Conservation (phyloP, 2,797 vertebrate genomes). For the Pachyuromys duprasi region DNA sequence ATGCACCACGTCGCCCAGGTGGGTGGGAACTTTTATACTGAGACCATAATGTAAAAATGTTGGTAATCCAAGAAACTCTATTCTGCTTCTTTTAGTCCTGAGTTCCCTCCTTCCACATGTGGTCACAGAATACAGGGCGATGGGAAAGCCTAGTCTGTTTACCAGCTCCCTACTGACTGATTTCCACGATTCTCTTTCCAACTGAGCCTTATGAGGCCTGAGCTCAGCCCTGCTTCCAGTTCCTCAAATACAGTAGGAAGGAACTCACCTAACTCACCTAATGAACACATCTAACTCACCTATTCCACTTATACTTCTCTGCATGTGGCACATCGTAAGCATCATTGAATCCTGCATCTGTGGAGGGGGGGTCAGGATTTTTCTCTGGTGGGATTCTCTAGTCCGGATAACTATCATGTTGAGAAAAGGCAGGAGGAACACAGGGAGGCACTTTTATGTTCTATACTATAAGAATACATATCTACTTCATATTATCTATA, state of each 20-base stretch:
- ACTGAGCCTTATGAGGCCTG: not conserved
- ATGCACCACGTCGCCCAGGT: no score
- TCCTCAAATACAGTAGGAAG: not conserved
- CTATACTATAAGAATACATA: not conserved
- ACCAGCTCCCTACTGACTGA: not conserved
- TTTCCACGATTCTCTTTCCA: not conserved
- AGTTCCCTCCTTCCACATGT: not conserved
- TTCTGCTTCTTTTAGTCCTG: not conserved
- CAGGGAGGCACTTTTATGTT: not conserved
- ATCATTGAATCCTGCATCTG: not conserved
- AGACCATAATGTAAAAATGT: conserved; percentile 5
- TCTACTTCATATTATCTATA: no score
- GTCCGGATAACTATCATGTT: not conserved
- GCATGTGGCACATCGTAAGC: not conserved
- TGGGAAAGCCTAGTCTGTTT: not conserved
- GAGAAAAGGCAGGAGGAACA: not conserved
- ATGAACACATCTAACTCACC: not conserved
- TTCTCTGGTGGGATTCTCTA: not conserved
- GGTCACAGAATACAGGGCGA: not conserved
- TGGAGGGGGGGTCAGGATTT: not conserved
- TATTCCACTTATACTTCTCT: not conserved
- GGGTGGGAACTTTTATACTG: conserved; percentile 5
- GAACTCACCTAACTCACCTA: not conserved
- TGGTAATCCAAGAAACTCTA: not conserved
- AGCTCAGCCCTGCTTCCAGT: not conserved